Evolutionary conservation across 2,888 invertebrate species (phyloP), one percentile per base, ranked within the genome.

Genomic region (Dolomedes plantarius): DNA sequence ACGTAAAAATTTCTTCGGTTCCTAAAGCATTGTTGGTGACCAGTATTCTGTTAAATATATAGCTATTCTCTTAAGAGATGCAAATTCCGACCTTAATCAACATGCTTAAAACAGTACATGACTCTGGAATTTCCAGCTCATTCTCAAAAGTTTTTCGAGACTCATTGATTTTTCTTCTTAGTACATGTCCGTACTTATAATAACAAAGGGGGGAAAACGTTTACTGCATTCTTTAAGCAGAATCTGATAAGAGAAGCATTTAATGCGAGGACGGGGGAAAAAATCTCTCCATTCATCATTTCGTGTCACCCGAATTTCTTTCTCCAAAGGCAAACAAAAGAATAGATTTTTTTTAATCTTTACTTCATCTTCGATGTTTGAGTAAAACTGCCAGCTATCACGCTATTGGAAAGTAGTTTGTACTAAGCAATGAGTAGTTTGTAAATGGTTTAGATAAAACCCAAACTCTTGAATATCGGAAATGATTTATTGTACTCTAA

Each of bases 251-350:
- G 56, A 23, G 23, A 56, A 56, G 23, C 56, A 56, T 56, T 56
- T 56, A 56, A 23, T 23, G 23, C 23, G 56, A 7, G 36, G 41
- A 46, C 46, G 16, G 36, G 16, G 56, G 5, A 23, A 19, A 19
- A 23, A 56, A 19, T 56, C n/a, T n/a, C n/a, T n/a, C 56, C 56
- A 56, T 56, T 56, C 23, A 56, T 56, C 56, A 56, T 23, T 56
- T 19, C 56, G 16, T 56, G 56, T 56, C 56, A 56, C 11, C 36
- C 9, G 3, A 56, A 11, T 56, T 56, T 56, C 23, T 2, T 56
- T 23, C 23, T 56, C 6, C 5, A 23, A 56, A 6, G 19, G 11
- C 56, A 19, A 56, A 56, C 56, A 23, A 56, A 56, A 56, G n/a
- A 56, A 56, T 1, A 11, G 56, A 23, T 5, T 23, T 56, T 56